These are phyloP conservation scores for Porites evermanni DNA, from an alignment of 92 coral and sea anemone species.

Conservation along the genomic window DNA sequence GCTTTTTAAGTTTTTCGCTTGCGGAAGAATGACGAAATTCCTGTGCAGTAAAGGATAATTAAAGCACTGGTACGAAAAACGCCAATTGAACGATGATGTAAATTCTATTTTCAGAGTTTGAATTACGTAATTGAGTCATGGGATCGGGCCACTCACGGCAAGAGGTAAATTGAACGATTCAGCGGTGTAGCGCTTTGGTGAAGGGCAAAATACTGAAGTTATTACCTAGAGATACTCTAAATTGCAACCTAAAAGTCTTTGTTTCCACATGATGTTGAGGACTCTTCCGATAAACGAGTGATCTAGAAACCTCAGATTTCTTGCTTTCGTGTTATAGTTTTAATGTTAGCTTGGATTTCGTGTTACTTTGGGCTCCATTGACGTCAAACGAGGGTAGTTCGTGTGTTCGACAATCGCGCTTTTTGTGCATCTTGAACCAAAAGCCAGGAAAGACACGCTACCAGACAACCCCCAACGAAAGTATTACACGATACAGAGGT, in stretches of 20 bases:
- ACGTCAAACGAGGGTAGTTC: constrained; percentile 38
- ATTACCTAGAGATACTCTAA: neutral
- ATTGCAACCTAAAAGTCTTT: neutral
- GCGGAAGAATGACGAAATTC: neutral
- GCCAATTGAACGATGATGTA: constrained; percentile 14
- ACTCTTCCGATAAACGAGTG: neutral
- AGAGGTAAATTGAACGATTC: neutral
- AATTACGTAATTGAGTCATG: neutral
- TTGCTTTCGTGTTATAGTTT: constrained; percentile 14
- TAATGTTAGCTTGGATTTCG: constrained; percentile 33
- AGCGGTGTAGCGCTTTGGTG: neutral
- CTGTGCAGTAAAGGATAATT: neutral
- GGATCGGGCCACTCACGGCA: neutral
- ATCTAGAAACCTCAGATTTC: neutral
- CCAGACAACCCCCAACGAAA: neutral
- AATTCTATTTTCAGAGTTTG: constrained; percentile 13
- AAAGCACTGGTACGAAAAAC: neutral
- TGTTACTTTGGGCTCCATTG: constrained; percentile 12
- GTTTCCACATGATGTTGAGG: too few relatives aligned
- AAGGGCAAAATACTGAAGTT: neutral
- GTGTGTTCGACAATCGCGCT: constrained; percentile 1
- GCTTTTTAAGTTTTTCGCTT: neutral
- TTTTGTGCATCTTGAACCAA: neutral
- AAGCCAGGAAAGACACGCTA: constrained; percentile 27
- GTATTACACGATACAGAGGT: neutral